phyloP scores from a whole-genome alignment of 2,797 vertebrate genomes.

The Synaphobranchus kaupii region DNA sequence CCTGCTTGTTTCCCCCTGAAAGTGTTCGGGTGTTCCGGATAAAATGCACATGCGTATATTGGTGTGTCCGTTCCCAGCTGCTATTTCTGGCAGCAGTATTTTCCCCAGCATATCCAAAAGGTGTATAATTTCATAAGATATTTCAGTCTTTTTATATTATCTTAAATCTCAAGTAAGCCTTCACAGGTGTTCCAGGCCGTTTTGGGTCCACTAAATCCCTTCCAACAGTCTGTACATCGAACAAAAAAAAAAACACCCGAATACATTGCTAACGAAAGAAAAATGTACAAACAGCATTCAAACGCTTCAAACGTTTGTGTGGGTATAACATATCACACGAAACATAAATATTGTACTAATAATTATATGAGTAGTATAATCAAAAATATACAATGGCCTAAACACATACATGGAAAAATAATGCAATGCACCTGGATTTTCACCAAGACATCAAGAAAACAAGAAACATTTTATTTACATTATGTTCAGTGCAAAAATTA shows the following conservation, averaged over 20 bases:
- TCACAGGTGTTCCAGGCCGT: background rate
- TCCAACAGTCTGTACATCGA: background rate
- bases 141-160: constrained; percentile 1
- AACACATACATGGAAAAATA: constrained; percentile 22
- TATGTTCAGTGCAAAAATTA: constrained; percentile 82
- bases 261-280: background rate
- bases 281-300: background rate
- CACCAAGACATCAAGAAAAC: constrained; percentile 61
- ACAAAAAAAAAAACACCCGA: background rate
- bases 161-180: background rate
- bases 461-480: constrained; percentile 97
- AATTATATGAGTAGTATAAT: background rate
- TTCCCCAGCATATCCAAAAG: constrained; percentile 1
- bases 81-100: background rate
- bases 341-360: background rate
- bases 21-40: background rate
- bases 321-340: background rate
- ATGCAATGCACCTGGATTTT: constrained; percentile 23
- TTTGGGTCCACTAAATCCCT: background rate
- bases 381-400: background rate
- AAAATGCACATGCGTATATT: background rate
- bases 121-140: constrained; percentile 15
- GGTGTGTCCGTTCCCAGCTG: background rate
- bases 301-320: background rate
- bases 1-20: background rate